Conservation (phyloP, 2,888 invertebrate genomes). For the Pardosa pseudoannulata region DNA sequence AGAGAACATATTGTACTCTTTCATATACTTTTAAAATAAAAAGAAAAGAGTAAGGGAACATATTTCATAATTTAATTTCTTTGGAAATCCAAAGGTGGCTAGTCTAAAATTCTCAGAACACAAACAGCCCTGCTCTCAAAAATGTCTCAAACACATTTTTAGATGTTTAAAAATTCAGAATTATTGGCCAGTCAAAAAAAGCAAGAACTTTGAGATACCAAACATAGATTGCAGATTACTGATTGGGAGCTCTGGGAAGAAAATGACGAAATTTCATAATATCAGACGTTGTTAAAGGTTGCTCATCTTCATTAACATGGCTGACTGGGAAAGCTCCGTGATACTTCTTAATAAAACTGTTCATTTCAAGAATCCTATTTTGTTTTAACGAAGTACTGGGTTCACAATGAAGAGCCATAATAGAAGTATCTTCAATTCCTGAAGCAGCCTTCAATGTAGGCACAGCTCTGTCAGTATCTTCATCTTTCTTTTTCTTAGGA, state of each 20-base stretch:
- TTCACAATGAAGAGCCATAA: not conserved
- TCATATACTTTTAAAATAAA: no score
- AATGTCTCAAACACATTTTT: no score
- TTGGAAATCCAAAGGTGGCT: no score
- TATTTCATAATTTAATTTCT: no score
- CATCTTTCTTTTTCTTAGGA: conserved; percentile 4
- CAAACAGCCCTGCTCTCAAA: no score
- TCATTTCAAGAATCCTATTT: not conserved
- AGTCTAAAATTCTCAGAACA: no score
- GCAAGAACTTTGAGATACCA: no score
- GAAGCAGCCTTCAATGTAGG: not conserved
- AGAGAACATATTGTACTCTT: no score
- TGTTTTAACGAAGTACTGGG: not conserved
- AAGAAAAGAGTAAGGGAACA: no score
- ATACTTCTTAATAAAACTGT: not conserved
- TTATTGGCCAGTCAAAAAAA: no score
- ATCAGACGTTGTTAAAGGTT: conserved; percentile 72
- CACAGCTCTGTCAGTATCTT: not conserved
- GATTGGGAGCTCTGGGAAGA: conserved; percentile 28
- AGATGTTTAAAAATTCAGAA: no score
- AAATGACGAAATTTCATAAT: conserved; percentile 65
- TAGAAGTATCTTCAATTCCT: not conserved
- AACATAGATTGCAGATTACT: no score
- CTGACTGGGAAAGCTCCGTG: conserved; percentile 73
- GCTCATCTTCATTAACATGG: conserved; percentile 74